A percentile compares a stretch with the other conserved stretches of the same genome.
Evolutionary conservation across 2,113 vertebrate species (phyloP).

Genomic region (Brachypodius melanocephalos): DNA sequence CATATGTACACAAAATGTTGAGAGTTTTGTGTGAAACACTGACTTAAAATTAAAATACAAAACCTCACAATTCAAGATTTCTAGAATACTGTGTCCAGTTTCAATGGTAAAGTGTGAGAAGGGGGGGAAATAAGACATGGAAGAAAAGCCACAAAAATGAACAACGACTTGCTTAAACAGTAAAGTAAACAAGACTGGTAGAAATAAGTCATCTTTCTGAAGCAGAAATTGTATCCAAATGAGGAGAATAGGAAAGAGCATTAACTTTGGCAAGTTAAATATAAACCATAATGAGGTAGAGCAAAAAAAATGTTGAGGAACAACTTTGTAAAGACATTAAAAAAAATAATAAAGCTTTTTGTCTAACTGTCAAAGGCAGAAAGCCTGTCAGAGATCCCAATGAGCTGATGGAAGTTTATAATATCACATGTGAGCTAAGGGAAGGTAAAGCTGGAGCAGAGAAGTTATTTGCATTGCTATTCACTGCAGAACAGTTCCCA

Average conservation of each 20-base stretch:
- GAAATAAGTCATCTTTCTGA: conserved; percentile 44
- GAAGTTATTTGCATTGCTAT: conserved; percentile 46
- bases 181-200: conserved; percentile 35
- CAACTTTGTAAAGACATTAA: background rate
- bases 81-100: background rate
- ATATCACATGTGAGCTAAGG: background rate
- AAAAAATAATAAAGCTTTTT: background rate
- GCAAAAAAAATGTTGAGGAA: conserved; percentile 35
- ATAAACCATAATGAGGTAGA: conserved; percentile 13
- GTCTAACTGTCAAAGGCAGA: conserved; percentile 28
- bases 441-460: background rate
- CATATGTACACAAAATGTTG: background rate
- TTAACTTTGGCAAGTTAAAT: conserved; percentile 48
- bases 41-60: background rate
- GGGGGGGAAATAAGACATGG: background rate
- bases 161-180: background rate
- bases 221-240: conserved; percentile 10
- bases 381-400: background rate
- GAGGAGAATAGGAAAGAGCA: background rate
- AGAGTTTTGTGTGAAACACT: background rate
- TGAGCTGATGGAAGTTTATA: background rate
- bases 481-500: conserved; percentile 9
- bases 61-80: background rate
- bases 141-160: conserved; percentile 20
- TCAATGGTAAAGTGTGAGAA: background rate